Evolutionary conservation across 2,888 invertebrate genomes (phyloP).

Genomic region (Pteria penguin): DNA sequence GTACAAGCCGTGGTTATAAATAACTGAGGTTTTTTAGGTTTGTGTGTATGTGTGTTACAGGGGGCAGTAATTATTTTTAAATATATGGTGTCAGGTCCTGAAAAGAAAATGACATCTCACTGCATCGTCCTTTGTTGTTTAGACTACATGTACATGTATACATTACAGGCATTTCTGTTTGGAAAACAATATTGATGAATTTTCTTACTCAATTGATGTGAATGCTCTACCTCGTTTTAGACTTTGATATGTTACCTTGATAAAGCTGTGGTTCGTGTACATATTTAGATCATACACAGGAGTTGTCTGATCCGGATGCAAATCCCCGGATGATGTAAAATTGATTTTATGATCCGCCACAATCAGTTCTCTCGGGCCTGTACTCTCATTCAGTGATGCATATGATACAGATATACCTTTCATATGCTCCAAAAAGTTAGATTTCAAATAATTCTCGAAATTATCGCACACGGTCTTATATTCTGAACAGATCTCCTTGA

Average conservation of each 20-base stretch:
- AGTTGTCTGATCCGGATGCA: conserved; percentile 1
- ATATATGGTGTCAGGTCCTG: too few species aligned
- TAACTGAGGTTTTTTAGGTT: too few species aligned
- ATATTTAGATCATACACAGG: conserved; percentile 36
- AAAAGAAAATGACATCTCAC: too few species aligned
- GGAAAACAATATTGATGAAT: too few species aligned
- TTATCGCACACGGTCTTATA: conserved; percentile 41
- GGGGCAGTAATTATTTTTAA: too few species aligned
- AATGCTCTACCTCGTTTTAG: too few species aligned
- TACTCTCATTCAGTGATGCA: conserved; percentile 31
- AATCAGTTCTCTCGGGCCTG: conserved; percentile 55
- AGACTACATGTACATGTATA: too few species aligned
- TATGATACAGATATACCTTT: conserved; percentile 53
- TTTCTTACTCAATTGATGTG: too few species aligned
- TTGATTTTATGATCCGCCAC: conserved; percentile 37
- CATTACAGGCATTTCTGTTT: too few species aligned
- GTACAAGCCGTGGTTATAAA: too few species aligned
- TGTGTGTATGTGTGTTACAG: too few species aligned
- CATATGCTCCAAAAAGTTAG: conserved; percentile 40
- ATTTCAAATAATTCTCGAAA: conserved; percentile 39
- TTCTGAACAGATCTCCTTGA: conserved; percentile 22
- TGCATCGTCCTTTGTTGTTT: too few species aligned
- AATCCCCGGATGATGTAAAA: conserved; percentile 55
- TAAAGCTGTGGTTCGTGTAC: not conserved
- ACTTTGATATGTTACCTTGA: not conserved